Conservation (phyloP, 2,797 vertebrate genomes). For the Vireo griseus region DNA sequence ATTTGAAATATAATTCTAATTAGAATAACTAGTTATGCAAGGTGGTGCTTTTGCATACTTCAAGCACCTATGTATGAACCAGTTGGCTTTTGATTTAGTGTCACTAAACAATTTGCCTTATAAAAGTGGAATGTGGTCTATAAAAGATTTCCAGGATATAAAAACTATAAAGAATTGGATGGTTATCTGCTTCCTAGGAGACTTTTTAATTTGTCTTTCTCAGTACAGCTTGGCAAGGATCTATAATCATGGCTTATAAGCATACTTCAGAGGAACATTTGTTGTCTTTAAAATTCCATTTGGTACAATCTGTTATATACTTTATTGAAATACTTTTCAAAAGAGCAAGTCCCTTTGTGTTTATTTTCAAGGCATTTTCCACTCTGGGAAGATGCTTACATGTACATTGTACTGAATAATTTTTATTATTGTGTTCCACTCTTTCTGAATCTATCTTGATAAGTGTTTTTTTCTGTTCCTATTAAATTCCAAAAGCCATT, state of each 20-base stretch:
- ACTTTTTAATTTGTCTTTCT: not conserved
- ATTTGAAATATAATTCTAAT: not conserved
- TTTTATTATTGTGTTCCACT: not conserved
- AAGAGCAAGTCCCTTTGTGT: not conserved
- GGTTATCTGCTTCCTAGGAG: not conserved
- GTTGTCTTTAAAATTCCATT: slow-evolving; percentile 14
- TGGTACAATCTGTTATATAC: slow-evolving; percentile 15
- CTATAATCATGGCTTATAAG: not conserved
- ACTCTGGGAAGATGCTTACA: not conserved
- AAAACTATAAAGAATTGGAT: not conserved
- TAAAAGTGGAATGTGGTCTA: not conserved
- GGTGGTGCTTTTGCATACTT: not conserved
- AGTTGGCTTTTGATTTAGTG: not conserved
- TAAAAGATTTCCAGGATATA: not conserved
- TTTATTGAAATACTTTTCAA: not conserved
- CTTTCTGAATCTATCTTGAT: not conserved
- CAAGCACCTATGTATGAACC: not conserved
- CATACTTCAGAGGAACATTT: slow-evolving; percentile 25
- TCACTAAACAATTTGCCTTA: not conserved
- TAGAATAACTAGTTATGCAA: not conserved
- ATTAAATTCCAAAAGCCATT: not conserved
- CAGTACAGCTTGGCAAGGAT: not conserved
- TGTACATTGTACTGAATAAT: not conserved
- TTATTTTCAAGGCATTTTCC: not conserved
- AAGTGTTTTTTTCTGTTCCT: not conserved